Percentiles rank a stretch among this genome's conserved stretches.
phyloP scores from a whole-genome alignment of 2,797 vertebrate genomes.

The Ciconia nigra region DNA sequence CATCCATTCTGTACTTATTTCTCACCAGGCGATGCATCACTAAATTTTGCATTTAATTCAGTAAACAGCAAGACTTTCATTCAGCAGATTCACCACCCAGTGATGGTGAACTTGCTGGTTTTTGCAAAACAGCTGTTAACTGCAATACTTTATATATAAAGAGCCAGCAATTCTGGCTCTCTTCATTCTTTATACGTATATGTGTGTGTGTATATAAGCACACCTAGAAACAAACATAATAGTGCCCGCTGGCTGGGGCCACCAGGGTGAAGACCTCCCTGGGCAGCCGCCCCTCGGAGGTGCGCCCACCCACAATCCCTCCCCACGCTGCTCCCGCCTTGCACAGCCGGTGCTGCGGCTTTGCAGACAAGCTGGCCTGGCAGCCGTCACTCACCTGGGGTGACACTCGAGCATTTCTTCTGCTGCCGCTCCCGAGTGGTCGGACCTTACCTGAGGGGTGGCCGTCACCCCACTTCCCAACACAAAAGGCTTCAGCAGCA shows the following conservation, averaged over 20 bases:
- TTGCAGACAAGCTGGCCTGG: not conserved
- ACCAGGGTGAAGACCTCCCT: not conserved
- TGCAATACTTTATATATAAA: rapidly evolving
- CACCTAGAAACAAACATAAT: not conserved
- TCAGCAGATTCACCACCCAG: not conserved
- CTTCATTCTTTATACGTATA: rapidly evolving
- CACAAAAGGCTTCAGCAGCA: not conserved
- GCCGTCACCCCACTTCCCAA: not conserved
- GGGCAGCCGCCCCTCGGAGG: rapidly evolving
- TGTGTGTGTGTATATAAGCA: not conserved
- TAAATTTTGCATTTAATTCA: not conserved
- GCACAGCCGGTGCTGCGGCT: not conserved
- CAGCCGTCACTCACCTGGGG: not conserved
- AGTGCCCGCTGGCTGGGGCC: too few relatives aligned
- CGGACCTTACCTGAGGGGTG: not conserved
- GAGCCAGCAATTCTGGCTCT: not conserved
- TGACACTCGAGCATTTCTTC: not conserved
- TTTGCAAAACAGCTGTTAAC: not conserved
- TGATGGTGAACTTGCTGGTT: rapidly evolving
- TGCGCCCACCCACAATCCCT: too few relatives aligned
- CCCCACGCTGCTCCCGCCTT: not conserved
- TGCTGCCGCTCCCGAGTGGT: not conserved
- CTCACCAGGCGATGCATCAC: not conserved
- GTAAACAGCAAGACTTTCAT: not conserved
- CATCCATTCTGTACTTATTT: not conserved